A percentile compares a stretch with the other conserved stretches of the same genome.
phyloP scores from a whole-genome alignment of 30 jellyfish, hydroid and myxozoan genomes.

The Mastigias papua region DNA sequence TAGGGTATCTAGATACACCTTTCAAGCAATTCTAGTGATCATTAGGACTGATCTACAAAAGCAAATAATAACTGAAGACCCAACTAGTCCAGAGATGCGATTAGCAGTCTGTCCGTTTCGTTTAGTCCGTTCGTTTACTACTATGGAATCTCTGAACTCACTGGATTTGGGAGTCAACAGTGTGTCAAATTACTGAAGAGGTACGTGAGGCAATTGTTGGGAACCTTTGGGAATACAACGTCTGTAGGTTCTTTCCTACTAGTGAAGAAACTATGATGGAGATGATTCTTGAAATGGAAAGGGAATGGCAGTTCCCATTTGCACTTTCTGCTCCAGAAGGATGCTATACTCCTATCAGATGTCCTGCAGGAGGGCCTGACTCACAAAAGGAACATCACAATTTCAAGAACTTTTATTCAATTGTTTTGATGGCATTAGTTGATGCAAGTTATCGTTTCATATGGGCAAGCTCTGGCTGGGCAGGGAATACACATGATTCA shows the following conservation, averaged over 20 bases:
- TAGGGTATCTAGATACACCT: not conserved
- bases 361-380: conserved; percentile 67
- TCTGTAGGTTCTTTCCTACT: not conserved
- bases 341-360: conserved; percentile 48
- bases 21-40: too few relatives aligned
- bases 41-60: not conserved
- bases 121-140: not conserved
- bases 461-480: conserved; percentile 73
- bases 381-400: conserved; percentile 45
- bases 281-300: conserved; percentile 37
- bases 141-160: not conserved
- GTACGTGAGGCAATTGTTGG: not conserved
- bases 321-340: conserved; percentile 64
- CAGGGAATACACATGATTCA: conserved; percentile 75
- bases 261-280: conserved; percentile 35
- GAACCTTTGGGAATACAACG: not conserved
- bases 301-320: conserved; percentile 66
- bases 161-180: not conserved
- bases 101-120: not conserved
- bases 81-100: not conserved
- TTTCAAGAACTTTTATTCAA: conserved; percentile 46
- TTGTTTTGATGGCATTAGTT: conserved; percentile 54
- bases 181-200: not conserved
- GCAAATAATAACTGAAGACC: not conserved
- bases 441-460: conserved; percentile 72